Conservation (phyloP, 2,113 vertebrate genomes). For the Strix aluco region DNA sequence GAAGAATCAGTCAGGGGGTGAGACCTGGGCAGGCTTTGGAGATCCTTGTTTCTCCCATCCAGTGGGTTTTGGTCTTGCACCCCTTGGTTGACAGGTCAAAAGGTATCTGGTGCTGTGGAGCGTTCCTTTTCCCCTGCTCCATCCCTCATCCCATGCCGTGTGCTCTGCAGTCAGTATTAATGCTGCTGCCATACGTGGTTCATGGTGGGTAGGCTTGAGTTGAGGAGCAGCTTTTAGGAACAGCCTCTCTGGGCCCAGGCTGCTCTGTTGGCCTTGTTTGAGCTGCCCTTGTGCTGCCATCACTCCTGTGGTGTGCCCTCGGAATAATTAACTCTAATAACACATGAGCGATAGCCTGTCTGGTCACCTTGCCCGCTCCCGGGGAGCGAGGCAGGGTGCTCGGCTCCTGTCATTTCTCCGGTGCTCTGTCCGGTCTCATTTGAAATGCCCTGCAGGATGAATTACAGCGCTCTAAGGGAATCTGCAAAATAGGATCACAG, state of each 20-base stretch:
- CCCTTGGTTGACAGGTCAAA: background rate
- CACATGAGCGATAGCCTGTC: background rate
- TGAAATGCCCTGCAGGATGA: background rate
- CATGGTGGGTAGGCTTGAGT: background rate
- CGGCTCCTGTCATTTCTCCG: background rate
- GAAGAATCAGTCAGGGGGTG: background rate
- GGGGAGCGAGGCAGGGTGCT: accelerated
- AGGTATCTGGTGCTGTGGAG: background rate
- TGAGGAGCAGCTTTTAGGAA: background rate
- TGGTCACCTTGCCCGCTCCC: background rate
- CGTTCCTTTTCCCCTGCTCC: background rate
- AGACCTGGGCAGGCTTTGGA: background rate
- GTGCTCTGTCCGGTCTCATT: background rate
- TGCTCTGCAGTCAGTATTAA: background rate
- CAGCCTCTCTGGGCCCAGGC: background rate
- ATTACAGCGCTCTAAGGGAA: constrained; percentile 38
- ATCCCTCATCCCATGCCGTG: accelerated
- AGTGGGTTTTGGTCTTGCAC: background rate
- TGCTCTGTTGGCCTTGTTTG: background rate
- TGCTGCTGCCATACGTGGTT: accelerated
- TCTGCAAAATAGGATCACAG: constrained; percentile 48
- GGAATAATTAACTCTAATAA: constrained; percentile 22
- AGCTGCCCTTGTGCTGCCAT: background rate
- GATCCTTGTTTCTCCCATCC: background rate
- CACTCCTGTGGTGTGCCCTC: background rate